phyloP scores from a whole-genome alignment of 2,113 vertebrate genomes.

The Equus quagga region DNA sequence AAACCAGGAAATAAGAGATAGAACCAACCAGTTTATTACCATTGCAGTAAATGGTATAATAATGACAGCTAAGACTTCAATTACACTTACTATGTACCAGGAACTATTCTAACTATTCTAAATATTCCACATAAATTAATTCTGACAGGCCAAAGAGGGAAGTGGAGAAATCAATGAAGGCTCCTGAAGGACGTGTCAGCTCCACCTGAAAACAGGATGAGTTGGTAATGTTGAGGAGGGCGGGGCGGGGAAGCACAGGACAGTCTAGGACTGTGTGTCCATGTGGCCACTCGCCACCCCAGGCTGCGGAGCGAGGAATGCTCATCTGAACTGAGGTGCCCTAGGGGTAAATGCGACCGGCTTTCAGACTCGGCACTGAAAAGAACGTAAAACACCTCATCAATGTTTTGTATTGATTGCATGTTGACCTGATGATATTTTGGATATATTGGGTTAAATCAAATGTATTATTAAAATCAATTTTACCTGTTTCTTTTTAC shows the following conservation, averaged over 20 bases:
- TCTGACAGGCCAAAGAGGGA: background rate
- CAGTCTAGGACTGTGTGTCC: background rate
- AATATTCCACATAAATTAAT: background rate
- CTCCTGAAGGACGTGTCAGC: background rate
- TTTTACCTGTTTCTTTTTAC: background rate
- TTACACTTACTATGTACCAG: background rate
- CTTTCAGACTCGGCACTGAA: background rate
- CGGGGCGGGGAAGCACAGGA: background rate
- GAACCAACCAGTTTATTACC: background rate
- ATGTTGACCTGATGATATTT: background rate
- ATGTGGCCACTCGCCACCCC: background rate
- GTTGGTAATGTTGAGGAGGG: background rate
- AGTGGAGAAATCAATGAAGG: background rate
- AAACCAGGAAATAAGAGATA: background rate
- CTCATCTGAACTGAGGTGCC: background rate
- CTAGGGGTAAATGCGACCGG: background rate
- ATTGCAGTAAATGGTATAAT: background rate
- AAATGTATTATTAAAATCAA: background rate
- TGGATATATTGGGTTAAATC: background rate
- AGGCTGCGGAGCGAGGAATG: background rate
- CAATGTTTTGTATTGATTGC: background rate
- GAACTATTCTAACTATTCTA: background rate
- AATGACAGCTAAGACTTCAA: background rate
- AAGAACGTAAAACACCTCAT: background rate
- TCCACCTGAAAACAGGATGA: background rate